Base-by-base conservation (phyloP, 2,797 vertebrate genomes). In the Anguilla obscura region DNA sequence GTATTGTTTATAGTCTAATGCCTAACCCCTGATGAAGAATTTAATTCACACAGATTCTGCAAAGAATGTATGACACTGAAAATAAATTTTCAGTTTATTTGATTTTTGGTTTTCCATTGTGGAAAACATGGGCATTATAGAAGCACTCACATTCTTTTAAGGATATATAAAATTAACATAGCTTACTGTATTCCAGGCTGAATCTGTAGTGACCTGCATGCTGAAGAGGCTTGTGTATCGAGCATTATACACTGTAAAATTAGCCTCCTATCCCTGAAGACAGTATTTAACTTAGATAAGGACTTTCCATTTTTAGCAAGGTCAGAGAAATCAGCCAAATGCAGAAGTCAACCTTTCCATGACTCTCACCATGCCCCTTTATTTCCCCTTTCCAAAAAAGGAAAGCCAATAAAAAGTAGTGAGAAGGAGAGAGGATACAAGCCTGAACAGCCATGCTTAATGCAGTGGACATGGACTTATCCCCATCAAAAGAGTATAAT, bases 271-370 rank as follows among this genome's bases (percentile, higher is more conserved):
- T 82, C 79, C 79, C 79, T 82, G 79, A 82, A 50, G 21, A 82
- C 79, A 24, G 45, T 82, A 10, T 82, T 82, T 82, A 82, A 82
- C 45, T 82, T 82, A 82, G 79, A 82, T 82, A 82, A 82, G 79
- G 79, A 82, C 79, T 24, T 82, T 82, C 79, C 21, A 82, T 82
- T 82, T 82, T 82, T 82, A 82, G 79, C 79, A 84, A 84, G 50
- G 52, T 84, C 52, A 30, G 50, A 33, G 50, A 58, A 33, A 54
- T 27, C 52, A 56, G 83, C 52, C 52, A 56, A 84, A 56, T 56
- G n/a, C 52, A 52, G 56, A 84, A 56, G 50, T 58, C 83, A 84
- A 54, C 52, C 24, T 84, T 84, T 84, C 83, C 52, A 84, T 56
- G 52, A 58, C n/a, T 16, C 33, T 84, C 83, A n/a, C 21, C 45